Conservation (phyloP, 2,113 vertebrate species). For the Cryptomyrus ogoouensis region DNA sequence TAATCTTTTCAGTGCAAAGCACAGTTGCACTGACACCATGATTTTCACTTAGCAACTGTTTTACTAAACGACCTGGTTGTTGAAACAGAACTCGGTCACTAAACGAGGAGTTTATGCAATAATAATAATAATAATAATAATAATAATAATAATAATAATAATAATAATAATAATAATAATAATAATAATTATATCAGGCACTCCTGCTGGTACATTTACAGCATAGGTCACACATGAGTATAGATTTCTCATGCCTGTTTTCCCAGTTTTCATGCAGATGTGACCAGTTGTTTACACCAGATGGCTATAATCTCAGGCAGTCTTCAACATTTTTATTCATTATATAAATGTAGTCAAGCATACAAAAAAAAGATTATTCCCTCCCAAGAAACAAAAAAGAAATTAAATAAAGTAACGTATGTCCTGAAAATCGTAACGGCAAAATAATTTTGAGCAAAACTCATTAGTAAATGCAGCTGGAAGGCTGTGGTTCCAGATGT, state of each 20-base stretch:
- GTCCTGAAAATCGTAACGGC: neutral
- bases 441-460: neutral
- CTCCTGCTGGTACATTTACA: neutral
- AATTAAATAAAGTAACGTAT: neutral
- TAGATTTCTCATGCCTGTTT: neutral
- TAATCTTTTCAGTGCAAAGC: neutral
- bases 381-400: neutral
- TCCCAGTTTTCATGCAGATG: neutral
- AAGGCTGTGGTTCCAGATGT: neutral
- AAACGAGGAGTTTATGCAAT: neutral
- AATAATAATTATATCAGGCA: neutral
- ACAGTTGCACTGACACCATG: neutral
- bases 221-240: neutral
- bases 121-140: too few relatives aligned
- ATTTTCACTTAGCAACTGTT: neutral
- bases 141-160: neutral
- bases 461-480: neutral
- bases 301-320: neutral
- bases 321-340: constrained; percentile 15
- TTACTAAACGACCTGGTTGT: neutral
- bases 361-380: neutral
- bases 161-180: neutral
- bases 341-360: neutral
- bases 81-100: neutral
- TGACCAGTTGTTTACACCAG: neutral